phyloP scores from a whole-genome alignment of 2,113 vertebrate species.

The Hyla sarda region DNA sequence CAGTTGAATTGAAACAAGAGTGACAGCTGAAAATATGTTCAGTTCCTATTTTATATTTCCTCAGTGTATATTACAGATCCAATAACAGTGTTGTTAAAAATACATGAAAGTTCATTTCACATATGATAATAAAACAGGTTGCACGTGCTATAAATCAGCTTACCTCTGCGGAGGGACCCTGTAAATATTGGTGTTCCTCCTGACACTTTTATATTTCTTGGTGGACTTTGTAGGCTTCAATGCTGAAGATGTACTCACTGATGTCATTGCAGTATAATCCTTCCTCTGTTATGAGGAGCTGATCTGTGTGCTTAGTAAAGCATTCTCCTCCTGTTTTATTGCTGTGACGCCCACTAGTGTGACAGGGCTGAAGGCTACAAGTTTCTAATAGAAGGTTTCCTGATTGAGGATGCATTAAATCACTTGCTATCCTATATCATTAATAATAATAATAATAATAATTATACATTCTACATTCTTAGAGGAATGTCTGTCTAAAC shows the following conservation, averaged over 20 bases:
- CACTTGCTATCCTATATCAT: not conserved
- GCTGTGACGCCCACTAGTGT: conserved; percentile 18
- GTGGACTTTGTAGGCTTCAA: conserved; percentile 71
- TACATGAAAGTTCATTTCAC: not conserved
- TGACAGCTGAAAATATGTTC: not conserved
- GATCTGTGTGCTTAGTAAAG: conserved; percentile 33
- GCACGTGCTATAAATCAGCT: conserved; percentile 60
- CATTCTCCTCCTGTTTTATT: conserved; percentile 44
- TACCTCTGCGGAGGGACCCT: conserved; percentile 85
- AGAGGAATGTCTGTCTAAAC: too few species aligned
- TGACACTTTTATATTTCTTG: conserved; percentile 78
- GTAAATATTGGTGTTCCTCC: conserved; percentile 79
- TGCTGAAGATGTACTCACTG: conserved; percentile 61
- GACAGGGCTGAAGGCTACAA: conserved; percentile 15
- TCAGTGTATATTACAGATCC: not conserved
- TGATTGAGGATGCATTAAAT: not conserved
- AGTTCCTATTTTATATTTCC: not conserved
- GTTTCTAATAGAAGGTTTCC: conserved; percentile 5
- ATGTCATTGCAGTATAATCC: conserved; percentile 67
- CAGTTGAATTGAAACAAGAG: not conserved
- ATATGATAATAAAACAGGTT: not conserved
- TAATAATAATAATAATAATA: not conserved
- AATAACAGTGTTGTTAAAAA: not conserved
- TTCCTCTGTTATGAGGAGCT: conserved; percentile 20
- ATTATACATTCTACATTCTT: too few species aligned